Percentiles rank a stretch among this genome's conserved stretches.
These are phyloP conservation scores for Apamea monoglypha DNA, from an alignment of 2,888 invertebrate genomes.

Conservation along the genomic window DNA sequence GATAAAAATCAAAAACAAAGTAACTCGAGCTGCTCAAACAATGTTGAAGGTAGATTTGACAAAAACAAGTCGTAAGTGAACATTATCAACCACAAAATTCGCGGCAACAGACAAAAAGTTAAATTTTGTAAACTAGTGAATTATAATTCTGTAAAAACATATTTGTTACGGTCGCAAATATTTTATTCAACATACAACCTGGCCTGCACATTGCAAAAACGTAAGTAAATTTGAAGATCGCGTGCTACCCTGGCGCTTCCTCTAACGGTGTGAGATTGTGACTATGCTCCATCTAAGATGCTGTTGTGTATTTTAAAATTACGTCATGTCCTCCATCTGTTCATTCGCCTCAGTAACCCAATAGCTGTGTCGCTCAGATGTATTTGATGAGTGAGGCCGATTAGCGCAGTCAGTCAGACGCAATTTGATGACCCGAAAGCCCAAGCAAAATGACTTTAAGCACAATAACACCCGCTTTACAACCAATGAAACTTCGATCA, in stretches of 20 bases:
- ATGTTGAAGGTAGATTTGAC: too few species aligned
- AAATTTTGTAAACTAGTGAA: too few species aligned
- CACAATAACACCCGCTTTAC: slow-evolving; percentile 4
- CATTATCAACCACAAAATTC: too few species aligned
- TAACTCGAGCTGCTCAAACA: too few species aligned
- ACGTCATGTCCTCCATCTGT: neutral
- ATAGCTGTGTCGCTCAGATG: slow-evolving; percentile 1
- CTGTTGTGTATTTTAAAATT: neutral
- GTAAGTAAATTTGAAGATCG: neutral
- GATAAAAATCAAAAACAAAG: too few species aligned
- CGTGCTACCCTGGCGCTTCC: neutral
- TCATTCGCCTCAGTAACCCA: slow-evolving; percentile 5
- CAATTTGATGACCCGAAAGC: neutral
- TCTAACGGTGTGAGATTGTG: neutral
- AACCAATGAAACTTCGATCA: slow-evolving; percentile 18
- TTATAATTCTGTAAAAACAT: too few species aligned
- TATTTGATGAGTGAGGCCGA: neutral
- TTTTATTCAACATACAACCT: neutral
- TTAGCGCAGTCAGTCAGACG: slow-evolving; percentile 12
- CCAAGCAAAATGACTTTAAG: neutral
- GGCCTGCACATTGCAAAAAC: neutral
- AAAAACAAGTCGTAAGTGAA: too few species aligned
- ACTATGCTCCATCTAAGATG: neutral
- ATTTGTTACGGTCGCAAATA: neutral
- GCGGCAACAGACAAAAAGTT: too few species aligned